phyloP scores from a whole-genome alignment of 1,140 invertebrate species.

The Aphaenogaster floridana region DNA sequence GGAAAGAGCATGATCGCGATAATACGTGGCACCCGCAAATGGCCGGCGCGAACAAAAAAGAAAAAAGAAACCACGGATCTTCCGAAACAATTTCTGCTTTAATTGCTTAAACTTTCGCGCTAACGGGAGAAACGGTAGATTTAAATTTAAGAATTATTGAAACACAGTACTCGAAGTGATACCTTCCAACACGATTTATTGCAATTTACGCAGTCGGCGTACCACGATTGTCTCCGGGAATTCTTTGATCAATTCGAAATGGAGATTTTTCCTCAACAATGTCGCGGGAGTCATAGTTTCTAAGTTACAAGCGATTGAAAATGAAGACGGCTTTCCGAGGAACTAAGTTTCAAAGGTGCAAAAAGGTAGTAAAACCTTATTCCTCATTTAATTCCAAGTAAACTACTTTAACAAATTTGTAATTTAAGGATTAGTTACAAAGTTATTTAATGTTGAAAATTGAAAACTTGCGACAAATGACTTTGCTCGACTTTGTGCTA shows the following conservation, averaged over 20 bases:
- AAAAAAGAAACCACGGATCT: background rate
- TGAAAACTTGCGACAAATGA: slow-evolving; percentile 37
- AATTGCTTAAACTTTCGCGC: background rate
- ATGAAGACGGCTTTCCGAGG: background rate
- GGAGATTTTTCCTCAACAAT: slow-evolving; percentile 18
- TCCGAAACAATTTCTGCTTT: slow-evolving; percentile 34
- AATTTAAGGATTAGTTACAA: slow-evolving; percentile 46
- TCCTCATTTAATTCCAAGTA: slow-evolving; percentile 40
- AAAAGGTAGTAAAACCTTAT: slow-evolving; percentile 39
- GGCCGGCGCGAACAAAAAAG: background rate
- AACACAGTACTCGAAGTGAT: background rate
- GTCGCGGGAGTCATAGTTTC: background rate
- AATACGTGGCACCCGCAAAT: slow-evolving; percentile 39
- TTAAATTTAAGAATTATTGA: background rate
- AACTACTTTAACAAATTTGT: slow-evolving; percentile 45
- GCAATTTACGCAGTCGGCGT: background rate
- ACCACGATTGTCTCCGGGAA: background rate
- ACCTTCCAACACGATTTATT: background rate
- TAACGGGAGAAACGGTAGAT: background rate
- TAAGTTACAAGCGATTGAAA: slow-evolving; percentile 3
- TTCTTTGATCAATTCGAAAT: slow-evolving; percentile 2
- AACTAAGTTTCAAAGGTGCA: slow-evolving; percentile 31
- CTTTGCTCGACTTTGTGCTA: background rate
- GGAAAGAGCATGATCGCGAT: slow-evolving; percentile 50
- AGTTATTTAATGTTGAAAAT: slow-evolving; percentile 45